Percentiles rank a stretch among this genome's conserved stretches.
These are phyloP conservation scores for Nasonia vitripennis DNA, from an alignment of 1,140 invertebrate genomes.

Conservation along the genomic window DNA sequence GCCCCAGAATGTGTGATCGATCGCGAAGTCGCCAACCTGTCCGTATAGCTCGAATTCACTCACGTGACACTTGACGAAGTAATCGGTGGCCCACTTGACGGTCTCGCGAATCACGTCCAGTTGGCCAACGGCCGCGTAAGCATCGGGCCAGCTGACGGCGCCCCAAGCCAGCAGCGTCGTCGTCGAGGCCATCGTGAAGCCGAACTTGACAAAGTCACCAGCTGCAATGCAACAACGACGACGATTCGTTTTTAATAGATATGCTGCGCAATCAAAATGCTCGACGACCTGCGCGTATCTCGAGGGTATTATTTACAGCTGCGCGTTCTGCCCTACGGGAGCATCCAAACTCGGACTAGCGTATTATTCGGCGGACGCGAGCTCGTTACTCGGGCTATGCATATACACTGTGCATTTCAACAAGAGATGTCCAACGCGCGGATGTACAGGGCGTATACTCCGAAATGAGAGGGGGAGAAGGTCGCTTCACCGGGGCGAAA, in stretches of 20 bases:
- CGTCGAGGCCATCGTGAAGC: conserved; percentile 79
- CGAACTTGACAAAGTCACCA: conserved; percentile 81
- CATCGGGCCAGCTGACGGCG: conserved; percentile 75
- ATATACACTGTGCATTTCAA: neutral
- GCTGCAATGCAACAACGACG: conserved; percentile 66
- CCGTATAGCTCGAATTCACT: conserved; percentile 77
- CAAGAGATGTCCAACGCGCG: neutral
- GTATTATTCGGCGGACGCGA: neutral
- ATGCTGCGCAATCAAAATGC: too few relatives aligned
- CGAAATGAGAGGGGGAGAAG: too few relatives aligned
- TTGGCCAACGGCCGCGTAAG: conserved; percentile 73
- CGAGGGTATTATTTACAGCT: too few relatives aligned
- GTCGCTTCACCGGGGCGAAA: neutral
- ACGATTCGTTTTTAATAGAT: too few relatives aligned
- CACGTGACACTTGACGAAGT: conserved; percentile 79
- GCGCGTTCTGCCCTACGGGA: too few relatives aligned
- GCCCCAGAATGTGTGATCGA: conserved; percentile 78
- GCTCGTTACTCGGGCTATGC: neutral
- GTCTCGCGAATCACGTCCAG: conserved; percentile 71
- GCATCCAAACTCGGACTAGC: neutral
- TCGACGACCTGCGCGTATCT: too few relatives aligned
- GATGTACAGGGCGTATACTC: neutral
- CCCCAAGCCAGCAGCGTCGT: conserved; percentile 80
- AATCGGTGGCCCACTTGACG: conserved; percentile 80
- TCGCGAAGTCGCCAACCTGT: conserved; percentile 77